Percentiles rank a stretch among this genome's conserved stretches.
Evolutionary conservation across 2,113 vertebrate species (phyloP).

Genomic region (Alethe diademata): DNA sequence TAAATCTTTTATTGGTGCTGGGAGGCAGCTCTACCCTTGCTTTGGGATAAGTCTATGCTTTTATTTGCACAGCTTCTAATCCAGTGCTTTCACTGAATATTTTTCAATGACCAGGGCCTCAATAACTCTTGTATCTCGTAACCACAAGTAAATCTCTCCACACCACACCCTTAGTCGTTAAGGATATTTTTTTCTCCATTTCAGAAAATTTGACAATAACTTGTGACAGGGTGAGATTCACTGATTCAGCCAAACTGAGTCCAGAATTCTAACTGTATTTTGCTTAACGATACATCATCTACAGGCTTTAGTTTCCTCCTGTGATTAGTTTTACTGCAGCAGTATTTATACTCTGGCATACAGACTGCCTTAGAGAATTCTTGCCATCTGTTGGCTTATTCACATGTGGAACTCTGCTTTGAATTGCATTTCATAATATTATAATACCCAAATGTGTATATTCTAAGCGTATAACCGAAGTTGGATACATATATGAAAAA

Average conservation of each 20-base stretch:
- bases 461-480: not conserved
- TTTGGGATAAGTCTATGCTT: not conserved
- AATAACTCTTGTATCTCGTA: not conserved
- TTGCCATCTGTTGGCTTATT: constrained; percentile 56
- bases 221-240: not conserved
- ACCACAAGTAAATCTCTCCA: not conserved
- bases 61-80: not conserved
- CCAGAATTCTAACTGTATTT: not conserved
- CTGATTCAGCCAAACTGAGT: not conserved
- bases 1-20: not conserved
- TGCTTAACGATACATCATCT: constrained; percentile 21
- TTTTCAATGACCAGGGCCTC: not conserved
- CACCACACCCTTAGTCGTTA: not conserved
- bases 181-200: not conserved
- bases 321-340: constrained; percentile 34
- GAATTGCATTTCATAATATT: not conserved
- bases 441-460: not conserved
- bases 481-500: not conserved
- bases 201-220: not conserved
- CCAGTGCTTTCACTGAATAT: not conserved
- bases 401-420: constrained; percentile 3
- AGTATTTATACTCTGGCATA: constrained; percentile 43
- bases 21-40: not conserved
- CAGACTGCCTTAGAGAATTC: constrained; percentile 35
- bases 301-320: constrained; percentile 23